These are phyloP conservation scores for Amazona vittata DNA, from an alignment of 2,113 vertebrate genomes.

Conservation along the genomic window DNA sequence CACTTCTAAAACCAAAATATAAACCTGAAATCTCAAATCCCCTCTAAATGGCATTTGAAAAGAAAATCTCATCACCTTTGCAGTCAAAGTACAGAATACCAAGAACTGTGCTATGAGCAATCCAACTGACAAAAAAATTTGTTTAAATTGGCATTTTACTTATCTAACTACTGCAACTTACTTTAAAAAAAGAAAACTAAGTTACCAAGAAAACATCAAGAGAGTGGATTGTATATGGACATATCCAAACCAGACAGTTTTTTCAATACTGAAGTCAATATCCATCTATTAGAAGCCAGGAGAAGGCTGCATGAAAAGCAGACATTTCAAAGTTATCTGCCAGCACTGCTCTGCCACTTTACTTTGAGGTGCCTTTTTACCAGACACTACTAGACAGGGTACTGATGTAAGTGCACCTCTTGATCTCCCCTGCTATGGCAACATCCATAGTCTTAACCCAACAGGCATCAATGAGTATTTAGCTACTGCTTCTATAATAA, in stretches of 20 bases:
- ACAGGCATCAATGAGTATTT: background rate
- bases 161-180: background rate
- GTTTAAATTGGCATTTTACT: background rate
- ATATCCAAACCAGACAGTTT: background rate
- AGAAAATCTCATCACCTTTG: background rate
- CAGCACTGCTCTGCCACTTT: background rate
- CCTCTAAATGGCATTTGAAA: background rate
- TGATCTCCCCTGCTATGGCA: background rate
- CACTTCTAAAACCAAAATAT: background rate
- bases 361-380: background rate
- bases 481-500: background rate
- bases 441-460: background rate
- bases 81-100: background rate
- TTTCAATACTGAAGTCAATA: background rate
- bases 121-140: background rate
- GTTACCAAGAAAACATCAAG: background rate
- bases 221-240: background rate
- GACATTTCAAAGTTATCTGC: background rate
- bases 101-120: background rate
- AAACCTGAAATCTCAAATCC: background rate
- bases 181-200: background rate
- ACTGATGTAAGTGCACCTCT: background rate
- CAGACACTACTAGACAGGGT: background rate
- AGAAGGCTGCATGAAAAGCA: background rate
- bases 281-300: background rate